A percentile compares a stretch with the other conserved stretches of the same genome.
Conservation (phyloP, 2,113 vertebrate genomes). For the Caloenas nicobarica region DNA sequence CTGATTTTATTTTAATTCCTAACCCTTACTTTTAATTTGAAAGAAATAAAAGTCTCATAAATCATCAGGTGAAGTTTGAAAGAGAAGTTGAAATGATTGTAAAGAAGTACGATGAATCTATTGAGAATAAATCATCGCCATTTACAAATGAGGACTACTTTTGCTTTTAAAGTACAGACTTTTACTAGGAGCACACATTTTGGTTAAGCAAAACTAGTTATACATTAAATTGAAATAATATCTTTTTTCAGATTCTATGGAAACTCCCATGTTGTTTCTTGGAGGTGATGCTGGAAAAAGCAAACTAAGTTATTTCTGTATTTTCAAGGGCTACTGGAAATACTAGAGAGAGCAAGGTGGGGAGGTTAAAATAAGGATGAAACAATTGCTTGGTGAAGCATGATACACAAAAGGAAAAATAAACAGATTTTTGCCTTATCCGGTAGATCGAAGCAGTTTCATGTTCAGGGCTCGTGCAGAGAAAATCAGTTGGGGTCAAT, state of each 20-base stretch:
- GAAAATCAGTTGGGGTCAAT: neutral
- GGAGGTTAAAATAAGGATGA: constrained; percentile 4
- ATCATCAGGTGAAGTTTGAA: neutral
- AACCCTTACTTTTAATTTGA: neutral
- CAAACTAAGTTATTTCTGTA: neutral
- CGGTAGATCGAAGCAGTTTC: neutral
- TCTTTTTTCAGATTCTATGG: neutral
- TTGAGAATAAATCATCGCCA: neutral
- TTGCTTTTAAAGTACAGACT: neutral
- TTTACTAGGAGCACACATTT: neutral
- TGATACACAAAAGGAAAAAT: neutral
- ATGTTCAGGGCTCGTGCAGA: neutral
- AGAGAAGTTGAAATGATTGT: neutral
- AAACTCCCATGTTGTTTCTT: neutral
- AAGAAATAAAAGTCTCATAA: neutral
- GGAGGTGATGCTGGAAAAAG: neutral
- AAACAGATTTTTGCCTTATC: neutral
- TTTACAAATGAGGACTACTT: neutral
- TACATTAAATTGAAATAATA: neutral
- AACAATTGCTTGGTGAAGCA: neutral
- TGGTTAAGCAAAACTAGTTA: neutral
- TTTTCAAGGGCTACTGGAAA: neutral
- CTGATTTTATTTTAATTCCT: neutral
- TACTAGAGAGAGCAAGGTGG: neutral
- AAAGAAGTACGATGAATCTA: neutral